Evolutionary conservation across 1,140 invertebrate species (phyloP).

Genomic region (Papilio polytes): DNA sequence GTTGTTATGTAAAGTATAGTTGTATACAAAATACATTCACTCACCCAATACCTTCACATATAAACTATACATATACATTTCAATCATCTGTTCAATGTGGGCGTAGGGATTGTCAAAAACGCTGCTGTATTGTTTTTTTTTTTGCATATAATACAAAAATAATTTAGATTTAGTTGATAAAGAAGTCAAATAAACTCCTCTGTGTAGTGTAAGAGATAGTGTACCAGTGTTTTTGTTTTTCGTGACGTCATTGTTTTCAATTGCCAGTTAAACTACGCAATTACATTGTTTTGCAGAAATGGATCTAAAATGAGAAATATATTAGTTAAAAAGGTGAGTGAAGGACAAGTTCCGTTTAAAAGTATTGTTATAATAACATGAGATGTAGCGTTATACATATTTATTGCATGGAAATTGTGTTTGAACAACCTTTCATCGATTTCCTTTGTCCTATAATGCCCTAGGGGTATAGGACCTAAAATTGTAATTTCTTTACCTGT

Average conservation of each 20-base stretch:
- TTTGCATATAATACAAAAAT: slow-evolving; percentile 46
- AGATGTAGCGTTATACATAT: background rate
- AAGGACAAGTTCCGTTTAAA: slow-evolving; percentile 36
- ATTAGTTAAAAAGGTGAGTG: slow-evolving; percentile 77
- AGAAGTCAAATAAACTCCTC: slow-evolving; percentile 23
- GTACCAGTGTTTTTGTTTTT: slow-evolving; percentile 67
- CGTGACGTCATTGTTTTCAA: slow-evolving; percentile 83
- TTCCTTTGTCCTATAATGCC: slow-evolving; percentile 79
- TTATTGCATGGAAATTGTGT: slow-evolving; percentile 5
- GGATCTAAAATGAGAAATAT: slow-evolving; percentile 81
- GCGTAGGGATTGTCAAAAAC: slow-evolving; percentile 72
- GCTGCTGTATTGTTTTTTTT: slow-evolving; percentile 78
- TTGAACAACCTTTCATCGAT: slow-evolving; percentile 66
- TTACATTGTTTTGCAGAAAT: slow-evolving; percentile 78
- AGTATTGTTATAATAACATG: background rate
- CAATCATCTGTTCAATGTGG: slow-evolving; percentile 55
- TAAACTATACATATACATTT: slow-evolving; percentile 55
- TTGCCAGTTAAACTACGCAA: slow-evolving; percentile 83
- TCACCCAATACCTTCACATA: slow-evolving; percentile 23
- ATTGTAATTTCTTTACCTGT: background rate
- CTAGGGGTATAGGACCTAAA: slow-evolving; percentile 35
- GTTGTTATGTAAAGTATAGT: background rate
- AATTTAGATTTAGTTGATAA: slow-evolving; percentile 13
- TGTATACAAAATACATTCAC: slow-evolving; percentile 13
- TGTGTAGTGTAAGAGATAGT: slow-evolving; percentile 57